phyloP scores from a whole-genome alignment of 2,113 vertebrate genomes.

The Echinops telfairi region DNA sequence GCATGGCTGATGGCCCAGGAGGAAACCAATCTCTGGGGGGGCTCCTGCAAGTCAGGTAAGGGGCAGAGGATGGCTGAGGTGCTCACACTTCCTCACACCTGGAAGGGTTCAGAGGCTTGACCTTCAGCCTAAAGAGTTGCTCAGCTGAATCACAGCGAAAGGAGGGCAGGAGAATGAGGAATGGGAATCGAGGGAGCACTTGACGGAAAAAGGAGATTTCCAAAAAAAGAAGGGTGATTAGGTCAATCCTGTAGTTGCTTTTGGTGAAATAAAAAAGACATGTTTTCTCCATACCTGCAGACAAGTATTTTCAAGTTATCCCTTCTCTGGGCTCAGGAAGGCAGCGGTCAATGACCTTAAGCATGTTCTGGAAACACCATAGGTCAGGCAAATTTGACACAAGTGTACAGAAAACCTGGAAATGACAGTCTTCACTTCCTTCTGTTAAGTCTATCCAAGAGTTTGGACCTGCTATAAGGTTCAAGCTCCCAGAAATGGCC shows the following conservation, averaged over 20 bases:
- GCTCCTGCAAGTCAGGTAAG: background rate
- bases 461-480: background rate
- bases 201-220: background rate
- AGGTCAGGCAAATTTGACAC: background rate
- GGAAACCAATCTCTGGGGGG: background rate
- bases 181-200: background rate
- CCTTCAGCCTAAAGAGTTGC: background rate
- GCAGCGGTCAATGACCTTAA: background rate
- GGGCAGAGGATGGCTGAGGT: background rate
- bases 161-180: no score
- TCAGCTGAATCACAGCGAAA: background rate
- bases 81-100: background rate
- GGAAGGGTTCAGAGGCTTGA: background rate
- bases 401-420: background rate
- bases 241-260: background rate
- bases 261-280: conserved; percentile 8
- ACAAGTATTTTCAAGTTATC: background rate
- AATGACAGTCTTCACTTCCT: background rate
- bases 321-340: background rate
- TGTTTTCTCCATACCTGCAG: background rate
- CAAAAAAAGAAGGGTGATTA: background rate
- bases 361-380: background rate
- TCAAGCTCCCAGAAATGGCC: background rate
- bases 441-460: background rate
- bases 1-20: background rate